A percentile compares a stretch with the other conserved stretches of the same genome.
Evolutionary conservation across 1,140 invertebrate genomes (phyloP).

Genomic region (Panonychus citri): DNA sequence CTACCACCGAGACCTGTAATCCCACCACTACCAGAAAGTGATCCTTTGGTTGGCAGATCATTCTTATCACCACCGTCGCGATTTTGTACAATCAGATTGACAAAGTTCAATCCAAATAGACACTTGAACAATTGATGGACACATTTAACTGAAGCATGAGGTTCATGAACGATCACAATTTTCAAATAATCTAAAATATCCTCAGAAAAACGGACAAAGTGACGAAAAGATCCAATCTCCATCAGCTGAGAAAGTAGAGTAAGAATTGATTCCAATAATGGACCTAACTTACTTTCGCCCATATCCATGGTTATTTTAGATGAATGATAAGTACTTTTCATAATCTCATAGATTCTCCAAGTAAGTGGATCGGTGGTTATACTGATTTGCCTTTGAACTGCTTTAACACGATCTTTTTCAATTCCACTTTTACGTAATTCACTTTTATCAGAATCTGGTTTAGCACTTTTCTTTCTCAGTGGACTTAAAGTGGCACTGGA

Average conservation of each 20-base stretch:
- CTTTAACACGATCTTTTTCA: conserved; percentile 1
- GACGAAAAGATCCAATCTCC: conserved; percentile 43
- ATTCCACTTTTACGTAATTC: neutral
- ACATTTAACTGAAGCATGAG: conserved; percentile 43
- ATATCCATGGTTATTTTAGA: conserved; percentile 2
- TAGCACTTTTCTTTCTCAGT: neutral
- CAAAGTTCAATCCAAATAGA: conserved; percentile 52
- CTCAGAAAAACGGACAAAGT: conserved; percentile 47
- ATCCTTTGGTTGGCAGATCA: neutral
- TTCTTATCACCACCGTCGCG: too few relatives aligned
- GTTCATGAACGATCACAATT: conserved; percentile 40
- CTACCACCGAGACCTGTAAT: too few relatives aligned
- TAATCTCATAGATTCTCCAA: neutral
- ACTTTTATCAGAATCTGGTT: neutral
- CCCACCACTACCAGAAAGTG: too few relatives aligned
- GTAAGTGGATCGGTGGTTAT: neutral
- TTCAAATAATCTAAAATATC: conserved; percentile 53
- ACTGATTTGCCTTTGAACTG: neutral
- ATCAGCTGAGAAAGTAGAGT: conserved; percentile 45
- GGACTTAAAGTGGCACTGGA: conserved; percentile 3
- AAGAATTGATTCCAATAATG: conserved; percentile 38
- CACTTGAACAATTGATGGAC: conserved; percentile 57
- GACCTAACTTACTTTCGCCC: conserved; percentile 40
- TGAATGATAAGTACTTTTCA: conserved; percentile 1
- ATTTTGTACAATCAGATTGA: conserved; percentile 32